Evolutionary conservation across 2,888 invertebrate genomes (phyloP).

Genomic region (Scaptomyza reducta): DNA sequence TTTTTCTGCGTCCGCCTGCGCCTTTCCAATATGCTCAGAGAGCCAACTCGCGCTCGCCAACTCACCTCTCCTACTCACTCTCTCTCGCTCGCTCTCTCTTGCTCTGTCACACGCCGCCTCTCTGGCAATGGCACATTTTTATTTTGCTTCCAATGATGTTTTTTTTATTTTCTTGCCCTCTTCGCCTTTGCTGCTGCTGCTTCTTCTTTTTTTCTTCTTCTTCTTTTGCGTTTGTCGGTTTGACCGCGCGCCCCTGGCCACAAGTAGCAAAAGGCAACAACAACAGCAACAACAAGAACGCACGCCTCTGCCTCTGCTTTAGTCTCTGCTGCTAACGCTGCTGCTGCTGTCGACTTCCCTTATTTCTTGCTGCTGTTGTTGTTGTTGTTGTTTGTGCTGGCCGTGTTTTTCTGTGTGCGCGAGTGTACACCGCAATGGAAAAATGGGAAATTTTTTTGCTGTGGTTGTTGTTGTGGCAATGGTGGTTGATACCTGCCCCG

Average conservation of each 20-base stretch:
- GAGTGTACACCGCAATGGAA: constrained; percentile 82
- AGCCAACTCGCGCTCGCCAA: constrained; percentile 32
- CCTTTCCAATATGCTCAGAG: constrained; percentile 61
- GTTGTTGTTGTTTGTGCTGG: constrained; percentile 33
- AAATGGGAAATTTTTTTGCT: constrained; percentile 83
- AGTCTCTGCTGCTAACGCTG: constrained; percentile 17
- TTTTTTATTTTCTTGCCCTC: constrained; percentile 45
- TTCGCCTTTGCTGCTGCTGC: constrained; percentile 39
- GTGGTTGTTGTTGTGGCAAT: constrained; percentile 84
- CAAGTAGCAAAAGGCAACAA: constrained; percentile 59
- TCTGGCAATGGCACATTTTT: constrained; percentile 57
- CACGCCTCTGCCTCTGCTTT: constrained; percentile 46
- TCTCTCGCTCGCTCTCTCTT: not conserved
- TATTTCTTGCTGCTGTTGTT: constrained; percentile 45
- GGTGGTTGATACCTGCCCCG: constrained; percentile 83
- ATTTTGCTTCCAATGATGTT: constrained; percentile 56
- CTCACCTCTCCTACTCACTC: constrained; percentile 16
- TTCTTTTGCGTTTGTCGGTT: constrained; percentile 51
- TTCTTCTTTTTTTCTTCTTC: constrained; percentile 33
- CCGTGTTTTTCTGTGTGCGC: constrained; percentile 59
- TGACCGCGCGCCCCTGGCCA: constrained; percentile 70
- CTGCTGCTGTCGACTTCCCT: constrained; percentile 46
- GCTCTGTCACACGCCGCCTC: not conserved
- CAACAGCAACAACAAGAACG: constrained; percentile 33
- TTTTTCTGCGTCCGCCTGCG: constrained; percentile 50